Percentiles rank a stretch among this genome's conserved stretches.
These are phyloP conservation scores for Antheraea yamamai DNA, from an alignment of 2,888 invertebrate species.

Conservation along the genomic window DNA sequence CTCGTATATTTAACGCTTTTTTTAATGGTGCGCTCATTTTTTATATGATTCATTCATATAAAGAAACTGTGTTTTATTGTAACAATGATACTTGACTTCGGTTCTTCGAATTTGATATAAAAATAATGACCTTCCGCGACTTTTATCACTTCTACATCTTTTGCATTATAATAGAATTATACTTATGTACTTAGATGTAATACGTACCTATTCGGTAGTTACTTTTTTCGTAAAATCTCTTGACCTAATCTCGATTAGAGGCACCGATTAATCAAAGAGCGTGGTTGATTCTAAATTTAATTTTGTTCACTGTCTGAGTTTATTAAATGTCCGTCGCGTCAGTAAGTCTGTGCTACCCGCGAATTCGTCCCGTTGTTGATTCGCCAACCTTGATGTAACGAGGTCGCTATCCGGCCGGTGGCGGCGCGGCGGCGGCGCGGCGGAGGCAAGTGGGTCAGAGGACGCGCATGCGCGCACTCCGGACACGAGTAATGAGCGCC, in stretches of 20 bases:
- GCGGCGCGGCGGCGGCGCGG: constrained; percentile 51
- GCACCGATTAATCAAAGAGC: constrained; percentile 30
- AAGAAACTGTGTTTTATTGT: constrained; percentile 11
- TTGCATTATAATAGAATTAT: neutral
- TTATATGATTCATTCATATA: constrained; percentile 22
- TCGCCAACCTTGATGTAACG: constrained; percentile 75
- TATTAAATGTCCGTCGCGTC: constrained; percentile 58
- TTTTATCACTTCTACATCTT: neutral
- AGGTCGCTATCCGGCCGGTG: constrained; percentile 63
- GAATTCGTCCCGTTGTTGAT: constrained; percentile 62
- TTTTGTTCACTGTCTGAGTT: constrained; percentile 36
- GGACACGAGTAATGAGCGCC: constrained; percentile 76
- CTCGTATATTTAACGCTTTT: constrained; percentile 18
- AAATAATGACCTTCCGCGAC: neutral
- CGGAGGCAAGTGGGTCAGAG: constrained; percentile 73
- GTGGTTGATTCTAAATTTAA: constrained; percentile 44
- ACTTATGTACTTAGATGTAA: neutral
- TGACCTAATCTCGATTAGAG: constrained; percentile 22
- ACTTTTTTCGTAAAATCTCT: neutral
- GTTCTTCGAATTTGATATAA: constrained; percentile 3
- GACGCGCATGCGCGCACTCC: constrained; percentile 74
- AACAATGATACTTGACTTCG: neutral
- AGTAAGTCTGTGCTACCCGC: constrained; percentile 65
- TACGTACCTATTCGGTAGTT: neutral
- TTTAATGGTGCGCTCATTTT: constrained; percentile 18